Conservation (phyloP, 2,888 invertebrate species). For the Luperina nickerlii region DNA sequence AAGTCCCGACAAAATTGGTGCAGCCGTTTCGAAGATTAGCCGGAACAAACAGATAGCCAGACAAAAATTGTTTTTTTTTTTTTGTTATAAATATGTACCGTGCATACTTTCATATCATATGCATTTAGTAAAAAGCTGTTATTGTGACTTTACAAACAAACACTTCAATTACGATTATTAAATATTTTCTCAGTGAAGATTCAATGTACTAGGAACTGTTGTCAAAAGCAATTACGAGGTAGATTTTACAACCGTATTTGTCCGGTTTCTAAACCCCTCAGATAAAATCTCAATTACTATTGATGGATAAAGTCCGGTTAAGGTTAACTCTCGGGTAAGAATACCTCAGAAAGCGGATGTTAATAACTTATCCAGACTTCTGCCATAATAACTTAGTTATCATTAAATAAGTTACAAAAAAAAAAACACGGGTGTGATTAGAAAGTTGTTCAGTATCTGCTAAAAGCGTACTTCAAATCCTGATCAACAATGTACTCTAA, state of each 20-base stretch:
- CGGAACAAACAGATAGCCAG: no score
- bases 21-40: no score
- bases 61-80: no score
- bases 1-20: no score
- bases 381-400: neutral
- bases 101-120: no score
- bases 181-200: neutral
- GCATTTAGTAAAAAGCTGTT: no score
- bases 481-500: slow-evolving; percentile 1
- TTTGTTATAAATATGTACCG: no score
- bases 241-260: neutral
- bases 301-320: neutral
- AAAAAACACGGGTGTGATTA: neutral
- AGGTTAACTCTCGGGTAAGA: neutral
- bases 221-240: neutral
- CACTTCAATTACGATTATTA: no score
- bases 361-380: neutral
- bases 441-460: neutral
- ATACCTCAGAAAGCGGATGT: neutral
- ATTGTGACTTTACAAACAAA: no score
- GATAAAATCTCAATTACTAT: neutral
- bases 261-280: neutral
- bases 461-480: neutral
- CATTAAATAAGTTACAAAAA: neutral
- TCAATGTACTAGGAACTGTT: neutral